A percentile compares a stretch with the other conserved stretches of the same genome.
These are phyloP conservation scores for Anoncus sp. DNA, from an alignment of 2,888 invertebrate species.

Conservation along the genomic window DNA sequence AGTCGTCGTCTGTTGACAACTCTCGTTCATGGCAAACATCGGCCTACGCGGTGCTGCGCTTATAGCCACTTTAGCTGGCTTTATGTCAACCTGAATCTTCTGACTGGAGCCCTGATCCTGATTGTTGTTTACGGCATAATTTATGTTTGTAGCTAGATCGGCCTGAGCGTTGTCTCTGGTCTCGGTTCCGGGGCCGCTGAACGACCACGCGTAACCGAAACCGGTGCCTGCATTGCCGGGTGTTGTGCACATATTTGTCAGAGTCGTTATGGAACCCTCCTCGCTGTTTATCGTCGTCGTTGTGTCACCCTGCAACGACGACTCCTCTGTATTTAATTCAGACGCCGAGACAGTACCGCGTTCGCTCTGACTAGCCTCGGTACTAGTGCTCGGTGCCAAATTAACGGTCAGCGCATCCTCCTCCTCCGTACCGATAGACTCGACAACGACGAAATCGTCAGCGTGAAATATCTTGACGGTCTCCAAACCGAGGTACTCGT, in stretches of 20 bases:
- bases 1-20: slow-evolving; percentile 79
- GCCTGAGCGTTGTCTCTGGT: slow-evolving; percentile 79
- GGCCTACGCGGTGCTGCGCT: slow-evolving; percentile 78
- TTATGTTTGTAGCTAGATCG: slow-evolving; percentile 80
- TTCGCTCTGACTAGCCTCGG: slow-evolving; percentile 64
- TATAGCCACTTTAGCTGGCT: slow-evolving; percentile 79
- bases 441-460: slow-evolving; percentile 82
- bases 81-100: slow-evolving; percentile 81
- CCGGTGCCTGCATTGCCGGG: slow-evolving; percentile 81
- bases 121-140: slow-evolving; percentile 81
- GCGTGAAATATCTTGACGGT: slow-evolving; percentile 82
- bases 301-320: slow-evolving; percentile 53
- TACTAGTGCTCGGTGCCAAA: slow-evolving; percentile 65
- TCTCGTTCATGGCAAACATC: slow-evolving; percentile 81
- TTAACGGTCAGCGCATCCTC: slow-evolving; percentile 79
- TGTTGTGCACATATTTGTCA: slow-evolving; percentile 82
- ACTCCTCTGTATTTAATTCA: slow-evolving; percentile 54
- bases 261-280: slow-evolving; percentile 70
- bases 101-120: slow-evolving; percentile 81
- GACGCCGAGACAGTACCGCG: slow-evolving; percentile 54
- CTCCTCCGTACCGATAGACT: slow-evolving; percentile 76
- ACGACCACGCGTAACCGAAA: slow-evolving; percentile 82
- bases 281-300: slow-evolving; percentile 55
- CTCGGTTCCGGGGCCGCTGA: slow-evolving; percentile 80
- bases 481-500: slow-evolving; percentile 80